Conservation (phyloP, 1,140 invertebrate species). For the Phocides pigmalion region DNA sequence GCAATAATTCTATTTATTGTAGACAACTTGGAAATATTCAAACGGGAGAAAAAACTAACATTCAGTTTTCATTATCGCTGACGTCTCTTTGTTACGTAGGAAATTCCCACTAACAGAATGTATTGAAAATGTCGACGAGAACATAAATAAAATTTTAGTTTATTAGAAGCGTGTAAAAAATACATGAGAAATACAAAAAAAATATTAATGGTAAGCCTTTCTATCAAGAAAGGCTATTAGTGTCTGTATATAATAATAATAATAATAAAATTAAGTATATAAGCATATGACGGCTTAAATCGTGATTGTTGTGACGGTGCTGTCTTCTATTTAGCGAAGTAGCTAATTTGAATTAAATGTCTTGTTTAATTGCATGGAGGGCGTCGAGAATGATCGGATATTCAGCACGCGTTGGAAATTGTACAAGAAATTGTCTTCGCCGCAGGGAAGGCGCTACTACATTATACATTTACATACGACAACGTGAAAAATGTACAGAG, state of each 20-base stretch:
- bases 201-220: too few relatives aligned
- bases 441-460: conserved; percentile 18
- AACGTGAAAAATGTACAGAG: conserved; percentile 29
- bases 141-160: background rate
- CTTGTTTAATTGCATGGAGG: conserved; percentile 6
- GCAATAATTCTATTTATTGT: conserved; percentile 6
- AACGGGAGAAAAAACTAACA: background rate
- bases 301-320: background rate
- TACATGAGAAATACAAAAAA: background rate
- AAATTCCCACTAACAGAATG: too few relatives aligned
- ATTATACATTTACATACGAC: conserved; percentile 38
- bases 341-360: conserved; percentile 11
- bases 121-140: background rate
- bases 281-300: background rate
- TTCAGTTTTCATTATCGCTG: background rate
- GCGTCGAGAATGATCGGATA: conserved; percentile 28
- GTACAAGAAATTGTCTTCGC: conserved; percentile 35
- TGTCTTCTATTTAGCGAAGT: background rate
- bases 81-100: background rate
- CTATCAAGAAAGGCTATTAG: too few relatives aligned
- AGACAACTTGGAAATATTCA: conserved; percentile 2
- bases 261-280: too few relatives aligned
- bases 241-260: too few relatives aligned
- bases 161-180: background rate
- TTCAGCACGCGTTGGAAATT: conserved; percentile 35